phyloP scores from a whole-genome alignment of 2,888 invertebrate genomes.

The Lottia gigantea region DNA sequence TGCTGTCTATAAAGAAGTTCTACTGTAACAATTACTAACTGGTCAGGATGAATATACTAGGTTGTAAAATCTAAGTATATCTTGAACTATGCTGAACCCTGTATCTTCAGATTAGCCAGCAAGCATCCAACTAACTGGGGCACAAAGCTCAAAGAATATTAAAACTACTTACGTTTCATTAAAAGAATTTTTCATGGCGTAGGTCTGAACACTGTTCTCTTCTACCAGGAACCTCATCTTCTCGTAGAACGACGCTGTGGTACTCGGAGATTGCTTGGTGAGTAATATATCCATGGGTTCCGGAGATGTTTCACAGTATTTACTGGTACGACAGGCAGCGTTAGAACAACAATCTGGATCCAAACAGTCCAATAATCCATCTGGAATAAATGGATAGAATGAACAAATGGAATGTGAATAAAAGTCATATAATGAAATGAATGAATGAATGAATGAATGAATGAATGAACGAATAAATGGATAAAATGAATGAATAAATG shows the following conservation, averaged over 20 bases:
- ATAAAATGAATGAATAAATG: too few species aligned
- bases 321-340: conserved; percentile 87
- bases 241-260: conserved; percentile 97
- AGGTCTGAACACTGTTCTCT: conserved; percentile 98
- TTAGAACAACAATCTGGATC: conserved; percentile 96
- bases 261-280: conserved; percentile 94
- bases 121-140: too few species aligned
- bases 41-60: too few species aligned
- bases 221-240: conserved; percentile 97
- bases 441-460: too few species aligned
- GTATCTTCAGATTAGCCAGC: too few species aligned
- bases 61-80: too few species aligned
- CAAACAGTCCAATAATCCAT: conserved; percentile 97
- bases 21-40: too few species aligned
- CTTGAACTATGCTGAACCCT: too few species aligned
- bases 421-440: too few species aligned
- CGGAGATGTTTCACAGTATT: conserved; percentile 95
- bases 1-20: too few species aligned
- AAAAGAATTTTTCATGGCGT: conserved; percentile 97
- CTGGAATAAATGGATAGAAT: conserved; percentile 71
- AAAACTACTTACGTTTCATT: conserved; percentile 88
- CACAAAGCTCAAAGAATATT: neutral
- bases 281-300: conserved; percentile 96
- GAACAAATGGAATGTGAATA: too few species aligned
- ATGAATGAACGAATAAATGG: too few species aligned